phyloP scores from a whole-genome alignment of 35 echinoderm and acorn worm genomes.

The Anneissia japonica region DNA sequence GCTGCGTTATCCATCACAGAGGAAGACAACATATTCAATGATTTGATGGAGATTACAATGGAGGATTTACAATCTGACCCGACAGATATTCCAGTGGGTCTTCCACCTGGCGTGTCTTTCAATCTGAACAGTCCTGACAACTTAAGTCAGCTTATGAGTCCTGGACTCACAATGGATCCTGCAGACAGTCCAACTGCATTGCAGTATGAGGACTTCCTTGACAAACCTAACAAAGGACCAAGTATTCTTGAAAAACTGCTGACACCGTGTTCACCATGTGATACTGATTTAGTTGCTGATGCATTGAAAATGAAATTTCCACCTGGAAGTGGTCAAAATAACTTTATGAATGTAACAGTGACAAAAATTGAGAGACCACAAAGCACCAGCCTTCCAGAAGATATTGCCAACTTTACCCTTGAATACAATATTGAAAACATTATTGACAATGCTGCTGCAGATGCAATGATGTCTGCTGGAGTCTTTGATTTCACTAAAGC shows the following conservation, averaged over 20 bases:
- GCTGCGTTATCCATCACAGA: neutral
- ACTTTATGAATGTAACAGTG: slow-evolving; percentile 37
- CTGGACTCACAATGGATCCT: slow-evolving; percentile 29
- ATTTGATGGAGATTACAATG: slow-evolving; percentile 52
- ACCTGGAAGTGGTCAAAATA: slow-evolving; percentile 6
- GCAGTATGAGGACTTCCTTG: neutral
- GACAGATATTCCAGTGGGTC: slow-evolving; percentile 2
- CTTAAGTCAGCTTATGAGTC: slow-evolving; percentile 50
- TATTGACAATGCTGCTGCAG: slow-evolving; percentile 59
- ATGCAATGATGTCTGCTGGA: slow-evolving; percentile 17
- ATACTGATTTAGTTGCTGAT: slow-evolving; percentile 8
- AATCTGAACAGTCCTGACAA: slow-evolving; percentile 63
- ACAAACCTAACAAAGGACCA: neutral
- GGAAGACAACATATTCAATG: slow-evolving; percentile 40
- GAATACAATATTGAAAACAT: slow-evolving; percentile 65
- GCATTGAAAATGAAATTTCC: slow-evolving; percentile 9
- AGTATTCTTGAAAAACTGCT: neutral
- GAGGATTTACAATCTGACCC: slow-evolving; percentile 33
- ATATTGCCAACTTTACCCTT: slow-evolving; percentile 76
- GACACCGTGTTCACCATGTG: slow-evolving; percentile 7
- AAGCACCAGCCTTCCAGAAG: slow-evolving; percentile 55
- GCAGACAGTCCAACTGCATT: neutral
- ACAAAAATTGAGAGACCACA: neutral
- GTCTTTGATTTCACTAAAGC: slow-evolving; percentile 29
- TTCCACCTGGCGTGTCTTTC: slow-evolving; percentile 4